Evolutionary conservation across 1,140 invertebrate genomes (phyloP).

Genomic region (Monochamus saltuarius): DNA sequence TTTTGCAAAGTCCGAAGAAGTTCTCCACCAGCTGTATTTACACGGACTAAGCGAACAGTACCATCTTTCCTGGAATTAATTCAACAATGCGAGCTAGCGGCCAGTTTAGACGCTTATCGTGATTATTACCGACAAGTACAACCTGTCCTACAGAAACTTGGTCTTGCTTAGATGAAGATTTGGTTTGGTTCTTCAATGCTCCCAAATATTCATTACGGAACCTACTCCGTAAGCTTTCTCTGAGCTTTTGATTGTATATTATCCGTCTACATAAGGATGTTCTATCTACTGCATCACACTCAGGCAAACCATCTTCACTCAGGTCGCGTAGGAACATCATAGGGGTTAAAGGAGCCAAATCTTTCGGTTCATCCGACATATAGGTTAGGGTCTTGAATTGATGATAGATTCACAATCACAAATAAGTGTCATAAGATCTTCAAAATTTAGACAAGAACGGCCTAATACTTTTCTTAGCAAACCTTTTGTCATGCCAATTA

Average conservation of each 20-base stretch:
- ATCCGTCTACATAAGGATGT: slow-evolving; percentile 3
- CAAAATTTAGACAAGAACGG: slow-evolving; percentile 35
- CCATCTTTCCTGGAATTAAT: too few relatives aligned
- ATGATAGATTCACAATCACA: slow-evolving; percentile 46
- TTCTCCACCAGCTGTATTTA: too few relatives aligned
- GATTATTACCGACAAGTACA: too few relatives aligned
- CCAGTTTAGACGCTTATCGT: too few relatives aligned
- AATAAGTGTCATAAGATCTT: slow-evolving; percentile 45
- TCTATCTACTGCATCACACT: slow-evolving; percentile 21
- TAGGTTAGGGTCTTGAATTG: slow-evolving; percentile 48
- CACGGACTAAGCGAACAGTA: too few relatives aligned
- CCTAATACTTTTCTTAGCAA: slow-evolving; percentile 41
- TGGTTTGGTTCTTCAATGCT: neutral
- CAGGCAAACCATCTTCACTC: slow-evolving; percentile 20
- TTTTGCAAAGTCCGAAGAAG: too few relatives aligned
- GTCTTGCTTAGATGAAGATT: too few relatives aligned
- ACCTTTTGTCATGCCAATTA: slow-evolving; percentile 48
- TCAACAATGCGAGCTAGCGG: too few relatives aligned
- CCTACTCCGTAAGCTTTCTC: slow-evolving; percentile 9
- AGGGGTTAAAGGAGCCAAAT: neutral
- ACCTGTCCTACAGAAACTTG: too few relatives aligned
- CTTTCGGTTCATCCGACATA: too few relatives aligned
- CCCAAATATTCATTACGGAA: slow-evolving; percentile 26
- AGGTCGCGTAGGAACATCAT: slow-evolving; percentile 24
- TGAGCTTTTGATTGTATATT: slow-evolving; percentile 8